These are phyloP conservation scores for Eudemis profundana DNA, from an alignment of 2,888 invertebrate species.

Conservation along the genomic window DNA sequence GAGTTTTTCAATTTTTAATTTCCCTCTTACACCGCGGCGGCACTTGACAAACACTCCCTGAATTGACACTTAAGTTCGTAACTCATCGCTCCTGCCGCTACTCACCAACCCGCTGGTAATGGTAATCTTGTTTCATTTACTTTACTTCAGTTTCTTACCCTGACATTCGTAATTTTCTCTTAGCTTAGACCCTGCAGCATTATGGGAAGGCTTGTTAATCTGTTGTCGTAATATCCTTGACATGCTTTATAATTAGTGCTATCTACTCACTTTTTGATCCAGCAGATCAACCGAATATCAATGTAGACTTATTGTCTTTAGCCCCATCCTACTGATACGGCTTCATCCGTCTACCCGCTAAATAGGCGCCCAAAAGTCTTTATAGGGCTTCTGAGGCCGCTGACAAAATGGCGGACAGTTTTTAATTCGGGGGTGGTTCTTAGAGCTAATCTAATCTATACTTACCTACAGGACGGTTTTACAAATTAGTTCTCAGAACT, in stretches of 20 bases:
- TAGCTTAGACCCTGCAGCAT: not conserved
- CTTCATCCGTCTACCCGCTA: constrained; percentile 69
- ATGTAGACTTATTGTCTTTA: constrained; percentile 53
- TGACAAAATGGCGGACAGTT: constrained; percentile 73
- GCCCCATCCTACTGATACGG: constrained; percentile 58
- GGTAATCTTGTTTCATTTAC: constrained; percentile 45
- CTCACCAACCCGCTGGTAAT: constrained; percentile 44
- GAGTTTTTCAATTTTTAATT: constrained; percentile 84
- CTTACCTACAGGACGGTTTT: not conserved
- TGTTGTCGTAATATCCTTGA: constrained; percentile 48
- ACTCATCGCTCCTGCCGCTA: constrained; percentile 60
- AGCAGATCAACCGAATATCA: constrained; percentile 40
- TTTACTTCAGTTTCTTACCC: constrained; percentile 8
- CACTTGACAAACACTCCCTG: constrained; percentile 69
- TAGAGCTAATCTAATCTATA: constrained; percentile 48
- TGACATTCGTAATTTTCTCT: constrained; percentile 2
- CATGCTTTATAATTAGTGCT: constrained; percentile 57
- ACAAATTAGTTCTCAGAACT: not conserved
- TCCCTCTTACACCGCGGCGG: constrained; percentile 71
- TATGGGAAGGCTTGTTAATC: constrained; percentile 13
- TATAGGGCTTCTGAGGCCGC: constrained; percentile 72
- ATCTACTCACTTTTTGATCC: constrained; percentile 47
- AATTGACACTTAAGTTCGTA: constrained; percentile 77
- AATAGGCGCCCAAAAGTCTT: constrained; percentile 68
- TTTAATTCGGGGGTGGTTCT: constrained; percentile 56